Evolutionary conservation across 2,888 invertebrate species (phyloP).

Genomic region (Scaptomyza parva): DNA sequence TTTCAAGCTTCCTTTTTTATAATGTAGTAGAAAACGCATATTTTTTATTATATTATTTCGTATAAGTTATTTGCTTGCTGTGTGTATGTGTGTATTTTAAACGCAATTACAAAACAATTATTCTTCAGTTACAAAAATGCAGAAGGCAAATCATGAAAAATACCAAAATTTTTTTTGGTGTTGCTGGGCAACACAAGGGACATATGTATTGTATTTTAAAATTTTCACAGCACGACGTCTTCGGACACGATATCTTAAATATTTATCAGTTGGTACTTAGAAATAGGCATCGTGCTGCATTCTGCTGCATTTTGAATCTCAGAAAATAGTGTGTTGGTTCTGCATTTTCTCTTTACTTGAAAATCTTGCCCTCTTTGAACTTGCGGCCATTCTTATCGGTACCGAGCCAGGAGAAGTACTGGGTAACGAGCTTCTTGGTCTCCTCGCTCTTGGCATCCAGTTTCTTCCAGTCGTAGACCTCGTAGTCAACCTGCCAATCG

Average conservation of each 20-base stretch:
- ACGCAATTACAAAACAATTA: constrained; percentile 54
- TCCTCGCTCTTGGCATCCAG: constrained; percentile 92
- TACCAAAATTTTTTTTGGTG: constrained; percentile 29
- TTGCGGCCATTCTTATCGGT: constrained; percentile 93
- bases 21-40: constrained; percentile 41
- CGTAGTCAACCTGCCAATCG: constrained; percentile 99
- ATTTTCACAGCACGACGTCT: constrained; percentile 60
- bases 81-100: constrained; percentile 15
- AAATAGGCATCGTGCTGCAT: constrained; percentile 49
- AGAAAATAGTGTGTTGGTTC: constrained; percentile 30
- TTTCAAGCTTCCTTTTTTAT: not conserved
- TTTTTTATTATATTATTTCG: constrained; percentile 50
- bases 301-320: constrained; percentile 58
- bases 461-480: constrained; percentile 97
- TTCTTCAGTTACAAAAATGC: constrained; percentile 57
- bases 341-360: constrained; percentile 89
- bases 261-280: constrained; percentile 69
- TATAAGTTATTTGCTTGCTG: constrained; percentile 71
- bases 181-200: constrained; percentile 60
- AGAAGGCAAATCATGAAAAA: constrained; percentile 49
- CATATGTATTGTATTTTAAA: constrained; percentile 33
- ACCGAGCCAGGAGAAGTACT: constrained; percentile 97
- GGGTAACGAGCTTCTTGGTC: constrained; percentile 93
- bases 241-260: constrained; percentile 41
- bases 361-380: constrained; percentile 99